phyloP scores from a whole-genome alignment of 2,113 vertebrate genomes.

The Apteryx mantelli region DNA sequence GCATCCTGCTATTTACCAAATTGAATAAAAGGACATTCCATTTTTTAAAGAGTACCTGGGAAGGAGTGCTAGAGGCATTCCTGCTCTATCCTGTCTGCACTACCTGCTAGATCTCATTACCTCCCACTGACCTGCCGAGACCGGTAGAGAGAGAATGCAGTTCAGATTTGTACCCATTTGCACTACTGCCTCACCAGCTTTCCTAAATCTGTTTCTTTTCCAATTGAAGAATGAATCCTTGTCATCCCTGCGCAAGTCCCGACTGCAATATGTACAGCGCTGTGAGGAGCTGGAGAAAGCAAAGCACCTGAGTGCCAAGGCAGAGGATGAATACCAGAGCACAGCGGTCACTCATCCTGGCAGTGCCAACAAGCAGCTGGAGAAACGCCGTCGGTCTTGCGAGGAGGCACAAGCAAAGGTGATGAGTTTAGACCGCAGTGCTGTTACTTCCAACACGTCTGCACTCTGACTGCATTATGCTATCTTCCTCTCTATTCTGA shows the following conservation, averaged over 20 bases:
- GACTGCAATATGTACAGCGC: constrained; percentile 88
- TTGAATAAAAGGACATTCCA: not conserved
- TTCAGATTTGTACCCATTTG: not conserved
- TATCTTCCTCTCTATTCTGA: fast-evolving
- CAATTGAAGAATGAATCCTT: constrained; percentile 79
- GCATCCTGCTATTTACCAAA: not conserved
- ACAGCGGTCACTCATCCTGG: not conserved
- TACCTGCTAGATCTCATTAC: not conserved
- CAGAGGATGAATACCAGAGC: constrained; percentile 76
- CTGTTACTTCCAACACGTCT: not conserved
- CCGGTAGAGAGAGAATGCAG: not conserved
- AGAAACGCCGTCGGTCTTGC: constrained; percentile 86
- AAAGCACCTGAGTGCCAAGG: constrained; percentile 79
- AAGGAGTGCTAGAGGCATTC: not conserved
- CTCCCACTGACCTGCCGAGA: not conserved
- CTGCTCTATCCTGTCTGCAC: not conserved
- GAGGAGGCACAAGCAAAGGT: constrained; percentile 90
- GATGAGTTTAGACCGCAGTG: not conserved
- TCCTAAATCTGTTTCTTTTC: not conserved
- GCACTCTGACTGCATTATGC: fast-evolving
- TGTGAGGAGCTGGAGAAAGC: constrained; percentile 88
- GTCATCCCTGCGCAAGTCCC: constrained; percentile 83
- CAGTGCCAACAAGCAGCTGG: constrained; percentile 84
- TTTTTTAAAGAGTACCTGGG: not conserved
- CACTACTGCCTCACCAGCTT: fast-evolving